Conservation (phyloP, 2,888 invertebrate genomes). For the Brachyptera risi region DNA sequence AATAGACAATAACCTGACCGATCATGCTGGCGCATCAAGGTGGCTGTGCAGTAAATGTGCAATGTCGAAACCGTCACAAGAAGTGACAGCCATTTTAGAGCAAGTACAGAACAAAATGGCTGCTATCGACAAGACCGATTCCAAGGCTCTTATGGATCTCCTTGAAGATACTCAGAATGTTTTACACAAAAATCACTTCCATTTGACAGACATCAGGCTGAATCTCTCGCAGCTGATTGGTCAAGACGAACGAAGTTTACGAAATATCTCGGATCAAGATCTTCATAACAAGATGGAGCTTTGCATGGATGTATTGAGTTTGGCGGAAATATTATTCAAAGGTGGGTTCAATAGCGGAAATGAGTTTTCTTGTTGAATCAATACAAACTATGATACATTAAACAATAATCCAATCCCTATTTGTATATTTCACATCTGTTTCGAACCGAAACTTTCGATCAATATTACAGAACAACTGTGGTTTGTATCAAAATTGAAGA, state of each 20-base stretch:
- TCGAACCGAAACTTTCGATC: too few relatives aligned
- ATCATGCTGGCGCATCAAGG: conserved; percentile 34
- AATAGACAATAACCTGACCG: conserved; percentile 31
- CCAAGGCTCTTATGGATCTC: not conserved
- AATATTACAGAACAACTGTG: too few relatives aligned
- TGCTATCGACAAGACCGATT: not conserved
- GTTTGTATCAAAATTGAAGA: too few relatives aligned
- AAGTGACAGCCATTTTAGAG: conserved; percentile 60
- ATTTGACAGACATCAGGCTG: conserved; percentile 66
- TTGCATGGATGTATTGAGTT: conserved; percentile 57
- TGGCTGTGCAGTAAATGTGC: conserved; percentile 61
- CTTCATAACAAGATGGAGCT: conserved; percentile 60
- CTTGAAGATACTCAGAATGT: not conserved
- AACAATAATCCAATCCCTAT: too few relatives aligned
- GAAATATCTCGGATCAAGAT: conserved; percentile 55
- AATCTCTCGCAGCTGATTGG: conserved; percentile 70
- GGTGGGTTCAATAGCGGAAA: conserved; percentile 57
- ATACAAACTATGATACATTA: too few relatives aligned
- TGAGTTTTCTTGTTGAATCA: too few relatives aligned
- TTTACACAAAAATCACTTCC: conserved; percentile 66
- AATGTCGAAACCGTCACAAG: conserved; percentile 51
- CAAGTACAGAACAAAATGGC: conserved; percentile 45
- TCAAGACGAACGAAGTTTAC: conserved; percentile 50
- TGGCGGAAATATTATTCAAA: conserved; percentile 61
- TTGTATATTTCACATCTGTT: too few relatives aligned